A percentile compares a stretch with the other conserved stretches of the same genome.
These are phyloP conservation scores for Heliornis fulica DNA, from an alignment of 2,113 vertebrate genomes.

Conservation along the genomic window DNA sequence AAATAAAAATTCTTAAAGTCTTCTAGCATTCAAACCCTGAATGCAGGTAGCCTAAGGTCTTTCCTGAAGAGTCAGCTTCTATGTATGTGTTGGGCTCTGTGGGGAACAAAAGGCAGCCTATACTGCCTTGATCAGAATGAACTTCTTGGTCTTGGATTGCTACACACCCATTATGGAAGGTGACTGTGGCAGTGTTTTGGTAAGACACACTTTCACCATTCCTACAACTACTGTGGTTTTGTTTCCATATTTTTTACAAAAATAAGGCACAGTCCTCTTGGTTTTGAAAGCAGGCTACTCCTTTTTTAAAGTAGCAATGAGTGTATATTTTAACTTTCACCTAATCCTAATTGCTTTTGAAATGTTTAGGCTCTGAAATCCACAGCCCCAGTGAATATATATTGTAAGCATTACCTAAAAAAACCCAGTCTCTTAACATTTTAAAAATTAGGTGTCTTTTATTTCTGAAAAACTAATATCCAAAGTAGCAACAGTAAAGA, in stretches of 20 bases:
- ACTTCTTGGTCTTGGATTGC: not conserved
- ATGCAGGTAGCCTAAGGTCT: not conserved
- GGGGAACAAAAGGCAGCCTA: not conserved
- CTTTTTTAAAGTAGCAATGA: not conserved
- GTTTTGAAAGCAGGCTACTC: conserved; percentile 13
- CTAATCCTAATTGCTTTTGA: not conserved
- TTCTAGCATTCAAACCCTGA: not conserved
- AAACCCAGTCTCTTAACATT: conserved; percentile 26
- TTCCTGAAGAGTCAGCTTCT: not conserved
- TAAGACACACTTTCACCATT: not conserved
- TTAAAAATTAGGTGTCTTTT: conserved; percentile 66
- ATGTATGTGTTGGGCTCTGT: not conserved
- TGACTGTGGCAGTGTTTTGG: not conserved
- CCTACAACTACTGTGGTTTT: not conserved
- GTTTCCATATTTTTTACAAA: not conserved
- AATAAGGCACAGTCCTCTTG: not conserved
- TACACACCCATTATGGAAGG: not conserved
- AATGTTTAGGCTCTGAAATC: conserved; percentile 28
- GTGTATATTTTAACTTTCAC: conserved; percentile 39
- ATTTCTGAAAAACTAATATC: conserved; percentile 77
- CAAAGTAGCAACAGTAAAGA: conserved; percentile 84
- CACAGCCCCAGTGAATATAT: not conserved
- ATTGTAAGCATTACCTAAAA: conserved; percentile 24
- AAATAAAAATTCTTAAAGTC: not conserved
- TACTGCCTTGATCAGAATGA: not conserved